phyloP scores from a whole-genome alignment of 2,797 vertebrate genomes.

The Micrastur ruficollis region DNA sequence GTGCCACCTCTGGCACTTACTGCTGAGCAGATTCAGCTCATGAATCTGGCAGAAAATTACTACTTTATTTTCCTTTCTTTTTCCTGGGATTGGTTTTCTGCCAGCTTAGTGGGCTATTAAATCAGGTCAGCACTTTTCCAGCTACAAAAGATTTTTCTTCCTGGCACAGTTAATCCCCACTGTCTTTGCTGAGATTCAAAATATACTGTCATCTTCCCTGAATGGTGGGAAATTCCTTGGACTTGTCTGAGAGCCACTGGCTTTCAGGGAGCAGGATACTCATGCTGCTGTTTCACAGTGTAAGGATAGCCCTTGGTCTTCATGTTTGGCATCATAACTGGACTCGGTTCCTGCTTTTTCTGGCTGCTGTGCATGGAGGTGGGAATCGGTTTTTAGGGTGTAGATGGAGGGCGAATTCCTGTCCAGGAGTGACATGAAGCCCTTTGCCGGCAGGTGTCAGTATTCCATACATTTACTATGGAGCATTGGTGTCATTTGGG shows the following conservation, averaged over 20 bases:
- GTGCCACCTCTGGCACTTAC: background rate
- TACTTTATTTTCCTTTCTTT: background rate
- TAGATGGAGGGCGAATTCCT: background rate
- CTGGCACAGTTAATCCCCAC: constrained; percentile 25
- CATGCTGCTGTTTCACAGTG: background rate
- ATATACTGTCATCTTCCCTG: background rate
- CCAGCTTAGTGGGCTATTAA: constrained; percentile 1
- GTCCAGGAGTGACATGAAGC: background rate
- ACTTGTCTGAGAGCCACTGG: background rate
- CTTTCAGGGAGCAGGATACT: background rate
- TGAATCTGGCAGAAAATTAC: background rate
- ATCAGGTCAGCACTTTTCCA: constrained; percentile 33
- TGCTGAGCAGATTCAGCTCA: background rate
- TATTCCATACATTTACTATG: constrained; percentile 28
- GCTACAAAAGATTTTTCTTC: background rate
- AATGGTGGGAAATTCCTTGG: background rate
- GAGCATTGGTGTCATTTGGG: background rate
- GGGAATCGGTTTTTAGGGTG: background rate
- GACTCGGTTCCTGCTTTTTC: background rate
- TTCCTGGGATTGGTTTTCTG: background rate
- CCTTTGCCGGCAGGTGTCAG: constrained; percentile 69
- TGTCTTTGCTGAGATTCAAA: background rate
- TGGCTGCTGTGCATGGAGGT: background rate
- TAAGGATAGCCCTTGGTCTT: background rate
- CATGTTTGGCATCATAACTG: background rate